phyloP scores from a whole-genome alignment of 2,113 vertebrate species.

The Eleginops maclovinus region DNA sequence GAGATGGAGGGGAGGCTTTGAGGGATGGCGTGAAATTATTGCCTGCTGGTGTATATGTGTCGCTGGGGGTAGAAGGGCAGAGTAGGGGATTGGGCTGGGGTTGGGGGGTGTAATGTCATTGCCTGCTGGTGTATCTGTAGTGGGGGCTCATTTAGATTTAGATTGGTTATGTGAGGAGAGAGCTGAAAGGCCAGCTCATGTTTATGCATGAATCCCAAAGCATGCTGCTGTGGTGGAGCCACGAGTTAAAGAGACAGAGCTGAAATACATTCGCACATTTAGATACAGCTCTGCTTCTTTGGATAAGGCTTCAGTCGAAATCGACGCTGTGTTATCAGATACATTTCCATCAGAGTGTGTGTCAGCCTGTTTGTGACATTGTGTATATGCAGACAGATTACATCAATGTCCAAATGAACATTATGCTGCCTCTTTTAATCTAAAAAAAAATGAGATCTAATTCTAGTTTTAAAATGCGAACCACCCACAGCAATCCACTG shows the following conservation, averaged over 20 bases:
- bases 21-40: slow-evolving; percentile 85
- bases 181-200: slow-evolving; percentile 87
- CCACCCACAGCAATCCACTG: slow-evolving; percentile 1
- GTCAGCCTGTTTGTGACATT: slow-evolving; percentile 25
- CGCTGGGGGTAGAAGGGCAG: slow-evolving; percentile 76
- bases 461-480: slow-evolving; percentile 22
- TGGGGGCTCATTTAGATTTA: slow-evolving; percentile 85
- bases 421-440: slow-evolving; percentile 14
- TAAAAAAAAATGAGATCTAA: neutral
- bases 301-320: slow-evolving; percentile 64
- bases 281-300: slow-evolving; percentile 69
- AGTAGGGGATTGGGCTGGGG: slow-evolving; percentile 72
- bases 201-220: slow-evolving; percentile 87
- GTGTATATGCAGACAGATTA: slow-evolving; percentile 18
- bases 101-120: slow-evolving; percentile 80
- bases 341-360: slow-evolving; percentile 56
- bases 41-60: slow-evolving; percentile 84
- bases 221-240: slow-evolving; percentile 77
- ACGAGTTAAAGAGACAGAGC: slow-evolving; percentile 85
- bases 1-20: slow-evolving; percentile 63
- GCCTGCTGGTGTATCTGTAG: slow-evolving; percentile 86
- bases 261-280: slow-evolving; percentile 69
- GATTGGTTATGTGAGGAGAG: slow-evolving; percentile 88
- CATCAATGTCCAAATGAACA: slow-evolving; percentile 7
- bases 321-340: slow-evolving; percentile 49